Evolutionary conservation across 2,888 invertebrate species (phyloP), one percentile per base, ranked within the genome.

Genomic region (Rhagium mordax): DNA sequence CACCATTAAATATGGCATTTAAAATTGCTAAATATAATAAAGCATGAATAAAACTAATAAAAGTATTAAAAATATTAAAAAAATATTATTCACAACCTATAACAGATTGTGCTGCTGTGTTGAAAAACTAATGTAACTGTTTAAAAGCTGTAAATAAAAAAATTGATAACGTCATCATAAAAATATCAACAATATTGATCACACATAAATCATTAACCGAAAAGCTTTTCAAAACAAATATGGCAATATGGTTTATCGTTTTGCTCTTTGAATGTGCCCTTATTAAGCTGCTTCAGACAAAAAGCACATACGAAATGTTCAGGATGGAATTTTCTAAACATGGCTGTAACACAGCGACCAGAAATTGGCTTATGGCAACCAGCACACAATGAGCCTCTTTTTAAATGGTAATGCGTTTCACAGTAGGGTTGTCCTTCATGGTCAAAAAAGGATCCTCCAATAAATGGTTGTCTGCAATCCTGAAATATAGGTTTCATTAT

Each of bases 281-380:
- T 99, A 89, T 98, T 99, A 81, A 99, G 91, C 87, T 98, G 98
- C 85, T 98, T 95, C 77, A 98, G 91, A 86, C 99, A 99, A 90
- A 98, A 99, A n/a, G 98, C 98, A 90, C 99, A 99, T 6, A 98
- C 98, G 87, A 99, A 99, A 89, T 99, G 99, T 87, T 99, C 99
- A 0, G 99, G 99, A 89, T 99, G 99, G 91, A 98, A 99, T 89
- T 99, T 99, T 82, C 96, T 91, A 89, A 97, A 98, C 98, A 99
- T 98, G 78, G 99, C 99, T 0, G 99, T 99, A 87, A 99, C 98
- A 89, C 99, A 99, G 47, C 99, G 94, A 70, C 97, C 97, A 65
- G 96, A 96, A 84, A 99, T 98, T 15, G 99, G 98, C 86, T 98
- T 97, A 87, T 98, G 97, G 88, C 99, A 99, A 76, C 97, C 97